Evolutionary conservation across 2,888 invertebrate genomes (phyloP).

Genomic region (Leptinotarsa juncta): DNA sequence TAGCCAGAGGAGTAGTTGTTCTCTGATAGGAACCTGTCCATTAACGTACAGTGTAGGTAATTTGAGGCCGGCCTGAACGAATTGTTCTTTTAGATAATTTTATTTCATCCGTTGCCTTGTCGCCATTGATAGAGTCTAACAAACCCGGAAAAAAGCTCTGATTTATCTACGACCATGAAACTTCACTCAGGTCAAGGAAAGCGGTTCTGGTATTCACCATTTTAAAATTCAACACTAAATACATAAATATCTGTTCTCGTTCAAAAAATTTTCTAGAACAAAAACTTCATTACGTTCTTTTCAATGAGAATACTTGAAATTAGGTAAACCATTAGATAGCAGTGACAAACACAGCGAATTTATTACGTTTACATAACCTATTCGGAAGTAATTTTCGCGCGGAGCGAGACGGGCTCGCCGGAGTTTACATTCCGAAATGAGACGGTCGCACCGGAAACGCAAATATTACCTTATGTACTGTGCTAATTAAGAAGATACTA

Average conservation of each 20-base stretch:
- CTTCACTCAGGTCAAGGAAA: no score
- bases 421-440: constrained; percentile 48
- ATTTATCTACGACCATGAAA: no score
- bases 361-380: constrained; percentile 53
- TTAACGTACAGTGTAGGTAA: no score
- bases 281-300: not conserved
- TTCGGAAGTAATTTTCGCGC: constrained; percentile 51
- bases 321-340: constrained; percentile 34
- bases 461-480: constrained; percentile 59
- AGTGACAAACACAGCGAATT: constrained; percentile 46
- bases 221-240: no score
- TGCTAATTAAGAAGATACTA: constrained; percentile 58
- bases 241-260: not conserved
- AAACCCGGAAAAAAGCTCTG: no score
- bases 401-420: constrained; percentile 41
- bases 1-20: no score
- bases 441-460: constrained; percentile 51
- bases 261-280: not conserved
- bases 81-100: no score
- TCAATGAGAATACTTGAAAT: constrained; percentile 25
- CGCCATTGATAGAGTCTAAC: no score
- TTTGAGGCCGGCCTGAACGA: no score
- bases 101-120: no score
- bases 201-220: no score
- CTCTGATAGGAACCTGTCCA: no score